Evolutionary conservation across 2,113 vertebrate species (phyloP).

Genomic region (Gadus macrocephalus): DNA sequence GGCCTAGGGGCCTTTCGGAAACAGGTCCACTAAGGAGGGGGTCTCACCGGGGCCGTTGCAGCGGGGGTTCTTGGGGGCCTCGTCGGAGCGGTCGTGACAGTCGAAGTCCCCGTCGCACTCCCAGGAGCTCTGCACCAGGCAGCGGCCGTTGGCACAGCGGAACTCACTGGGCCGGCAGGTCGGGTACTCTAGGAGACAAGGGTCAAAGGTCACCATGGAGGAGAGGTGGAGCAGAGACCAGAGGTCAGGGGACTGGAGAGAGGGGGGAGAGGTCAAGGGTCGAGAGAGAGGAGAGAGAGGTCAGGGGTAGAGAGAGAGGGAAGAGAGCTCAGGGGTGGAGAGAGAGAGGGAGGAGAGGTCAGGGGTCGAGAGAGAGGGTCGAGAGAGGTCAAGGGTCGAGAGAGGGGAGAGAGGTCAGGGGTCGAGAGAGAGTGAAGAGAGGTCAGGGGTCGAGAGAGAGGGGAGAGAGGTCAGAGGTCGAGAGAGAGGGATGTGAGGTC

Average conservation of each 20-base stretch:
- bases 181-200: conserved; percentile 77
- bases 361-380: too few relatives aligned
- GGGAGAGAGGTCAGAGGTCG: not conserved
- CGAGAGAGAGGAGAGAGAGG: too few relatives aligned
- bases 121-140: conserved; percentile 87
- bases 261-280: not conserved
- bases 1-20: too few relatives aligned
- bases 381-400: too few relatives aligned
- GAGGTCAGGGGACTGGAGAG: too few relatives aligned
- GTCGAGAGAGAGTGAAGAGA: not conserved
- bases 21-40: too few relatives aligned
- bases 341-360: too few relatives aligned
- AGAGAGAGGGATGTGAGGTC: not conserved
- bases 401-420: not conserved
- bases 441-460: too few relatives aligned
- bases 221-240: too few relatives aligned
- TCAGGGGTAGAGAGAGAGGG: not conserved
- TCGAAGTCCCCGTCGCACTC: conserved; percentile 92
- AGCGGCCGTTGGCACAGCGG: conserved; percentile 92
- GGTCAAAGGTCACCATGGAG: too few relatives aligned
- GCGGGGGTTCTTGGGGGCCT: conserved; percentile 86
- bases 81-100: conserved; percentile 91
- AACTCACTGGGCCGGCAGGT: conserved; percentile 86
- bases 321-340: not conserved
- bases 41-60: conserved; percentile 81